Evolutionary conservation across 2,113 vertebrate species (phyloP), one percentile per base, ranked within the genome.

Genomic region (Neomonachus schauinslandi): DNA sequence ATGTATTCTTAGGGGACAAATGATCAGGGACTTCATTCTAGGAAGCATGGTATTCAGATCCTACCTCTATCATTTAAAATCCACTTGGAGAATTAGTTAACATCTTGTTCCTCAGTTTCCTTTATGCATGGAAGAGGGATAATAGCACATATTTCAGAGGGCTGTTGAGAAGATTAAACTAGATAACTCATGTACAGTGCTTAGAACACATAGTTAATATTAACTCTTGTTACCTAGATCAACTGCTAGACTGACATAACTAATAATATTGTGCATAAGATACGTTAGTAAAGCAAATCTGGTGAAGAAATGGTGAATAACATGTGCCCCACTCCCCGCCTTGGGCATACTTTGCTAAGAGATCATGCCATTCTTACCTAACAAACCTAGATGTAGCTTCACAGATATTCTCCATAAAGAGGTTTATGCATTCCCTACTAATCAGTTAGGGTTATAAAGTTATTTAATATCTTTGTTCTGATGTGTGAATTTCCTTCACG

Each of bases 111-210:
- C 18, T 76, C 31, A 1, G 26, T 74, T 61, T 74, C 9, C 31
- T 65, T 26, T 79, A 9, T 59, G 13, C 3, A 1, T 7, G 53
- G 16, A 77, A 84, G 10, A 51, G 5, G 49, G 7, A 36, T 24
- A 22, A 55, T 2, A 42, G 82, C 31, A 36, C 31, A 19, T 92
- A 94, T 83, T 49, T 79, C 86, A 96, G 94, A 69, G 55, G 24
- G 21, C 88, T 76, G 1, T 33, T 92, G 97, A 97, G 94, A 97
- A 91, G 65, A 95, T 39, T 86, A 77, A 97, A 69, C 7, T 61
- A 72, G 46, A 22, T 57, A 72, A 87, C 2, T n/a, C 16, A 53
- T 12, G 14, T 49, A 26, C 59, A 84, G 26, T 63, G 31, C 26
- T 95, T 85, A 69, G 49, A 89, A 71, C 26, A 76, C 28, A 42